Base-by-base conservation (phyloP, 1,140 invertebrate species). In the Eurosta solidaginis region DNA sequence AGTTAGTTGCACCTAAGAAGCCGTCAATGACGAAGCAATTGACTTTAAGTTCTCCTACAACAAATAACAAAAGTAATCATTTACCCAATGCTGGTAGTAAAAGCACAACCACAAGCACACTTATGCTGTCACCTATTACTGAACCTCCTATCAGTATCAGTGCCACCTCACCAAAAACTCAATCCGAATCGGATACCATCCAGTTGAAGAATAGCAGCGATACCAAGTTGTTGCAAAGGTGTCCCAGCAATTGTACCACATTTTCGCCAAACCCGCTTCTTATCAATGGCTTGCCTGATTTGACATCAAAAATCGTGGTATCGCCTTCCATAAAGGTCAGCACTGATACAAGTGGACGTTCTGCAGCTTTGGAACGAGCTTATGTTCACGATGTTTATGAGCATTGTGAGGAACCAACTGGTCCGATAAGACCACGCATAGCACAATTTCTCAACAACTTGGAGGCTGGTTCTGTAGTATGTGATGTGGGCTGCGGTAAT, bases 351-450 rank as follows among this genome's bases (percentile, higher is more conserved):
- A 87, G 81, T 77, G 86, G 87, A 77, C 89, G 90, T 79, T 90
- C 90, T 50, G 91, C 96, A 81, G 96, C 95, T 82, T 91, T 97
- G 83, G 96, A 98, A 90, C 93, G 96, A 88, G 94, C 95, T 76
- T 97, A 98, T 88, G 97, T 98, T 22, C 96, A 97, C 88, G 96
- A 97, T 84, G 96, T 97, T 75, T 98, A 98, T 90, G 94, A 97
- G 84, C 94, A 94, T 81, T 94, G 93, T 80, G 92, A 92, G 81
- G 91, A 92, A 88, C 92, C 93, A 27, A 92, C 89, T 76, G 92
- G 92, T 79, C 92, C 93, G 78, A 90, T 92, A 36, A 96, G 96
- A 92, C 96, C 96, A 25, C 91, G 92, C 81, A 95, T 97, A 74
- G 92, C 93, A 82, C 92, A 95, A 83, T 97, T 98, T 89, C 91